Conservation (phyloP, 2,797 vertebrate genomes). For the Cossypha caffra region DNA sequence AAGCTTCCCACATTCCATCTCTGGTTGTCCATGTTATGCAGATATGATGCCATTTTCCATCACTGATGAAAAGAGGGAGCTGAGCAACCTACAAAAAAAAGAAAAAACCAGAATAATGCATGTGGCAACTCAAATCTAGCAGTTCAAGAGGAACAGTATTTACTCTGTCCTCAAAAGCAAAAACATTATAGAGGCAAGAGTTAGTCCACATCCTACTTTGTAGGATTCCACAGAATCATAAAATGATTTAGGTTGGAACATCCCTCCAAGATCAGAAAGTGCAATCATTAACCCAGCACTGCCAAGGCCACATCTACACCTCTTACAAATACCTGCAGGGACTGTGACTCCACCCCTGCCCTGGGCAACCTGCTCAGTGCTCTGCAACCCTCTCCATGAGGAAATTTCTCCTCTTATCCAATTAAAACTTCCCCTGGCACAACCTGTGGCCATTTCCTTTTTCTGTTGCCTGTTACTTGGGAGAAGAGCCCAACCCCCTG, state of each 20-base stretch:
- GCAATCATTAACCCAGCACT: not conserved
- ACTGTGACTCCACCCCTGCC: not conserved
- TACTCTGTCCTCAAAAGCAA: not conserved
- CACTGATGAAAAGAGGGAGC: conserved; percentile 90
- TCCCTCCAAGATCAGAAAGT: not conserved
- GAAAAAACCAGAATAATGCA: not conserved
- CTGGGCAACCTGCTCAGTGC: not conserved
- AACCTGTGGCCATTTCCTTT: not conserved
- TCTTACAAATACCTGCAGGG: not conserved
- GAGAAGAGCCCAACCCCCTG: not conserved
- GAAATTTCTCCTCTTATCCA: not conserved
- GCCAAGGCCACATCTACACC: not conserved
- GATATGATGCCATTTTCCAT: conserved; percentile 96
- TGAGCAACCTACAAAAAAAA: conserved; percentile 85
- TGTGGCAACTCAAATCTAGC: not conserved
- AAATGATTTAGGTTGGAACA: not conserved
- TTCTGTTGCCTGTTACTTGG: not conserved
- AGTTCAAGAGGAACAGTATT: not conserved
- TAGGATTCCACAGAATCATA: not conserved
- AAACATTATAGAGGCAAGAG: not conserved
- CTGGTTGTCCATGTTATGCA: conserved; percentile 96
- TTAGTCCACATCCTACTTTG: not conserved
- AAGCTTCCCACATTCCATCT: conserved; percentile 96
- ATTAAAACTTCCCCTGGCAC: not conserved
- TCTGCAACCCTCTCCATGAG: not conserved